Evolutionary conservation across 2,797 vertebrate genomes (phyloP), one percentile per base, ranked within the genome.

Genomic region (Oreonectes daqikongensis): DNA sequence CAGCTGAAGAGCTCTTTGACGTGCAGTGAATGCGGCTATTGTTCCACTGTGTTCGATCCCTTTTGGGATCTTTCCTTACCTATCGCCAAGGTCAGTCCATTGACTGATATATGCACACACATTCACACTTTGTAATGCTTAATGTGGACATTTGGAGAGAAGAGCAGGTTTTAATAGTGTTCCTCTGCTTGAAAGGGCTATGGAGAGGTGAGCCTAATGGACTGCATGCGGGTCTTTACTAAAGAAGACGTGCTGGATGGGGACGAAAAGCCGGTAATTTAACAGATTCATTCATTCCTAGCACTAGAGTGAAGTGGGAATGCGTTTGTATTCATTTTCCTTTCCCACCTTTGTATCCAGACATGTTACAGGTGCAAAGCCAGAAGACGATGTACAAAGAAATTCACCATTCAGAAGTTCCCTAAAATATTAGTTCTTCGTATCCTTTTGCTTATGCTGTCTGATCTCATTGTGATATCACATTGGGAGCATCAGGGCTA

Each of bases 11-110:
- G 96, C 81, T 97, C 96, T 0, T 89, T 99, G 87, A 98, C 96
- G 0, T 99, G 97, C 87, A 96, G 93, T 0, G 94, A 95, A 67
- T 99, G 97, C 0, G 95, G 96, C 8, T 96, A 96, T 90, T 97
- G 97, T 85, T 99, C 97, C 69, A 99, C 97, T 0, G 96, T 96
- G 84, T 98, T 97, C 0, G 97, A 98, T 83, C 97, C 97, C 50
- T 99, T 98, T 89, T 99, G 97, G 97, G 97, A 99, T 89, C 92
- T 99, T 77, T 98, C 97, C n/a, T 89, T 98, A 81, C 97, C 96
- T 71, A 98, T 99, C 70, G 88, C 95, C 84, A 98, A 98, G 95
- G 96, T 97, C 55, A 84, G 88, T 42, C 53, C 53, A 18, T 11
- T 24, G 48, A 46, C 20, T 22, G 40, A n/a, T 10, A 20, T 10